phyloP scores from a whole-genome alignment of 2,797 vertebrate species.

The Graptemys geographica region DNA sequence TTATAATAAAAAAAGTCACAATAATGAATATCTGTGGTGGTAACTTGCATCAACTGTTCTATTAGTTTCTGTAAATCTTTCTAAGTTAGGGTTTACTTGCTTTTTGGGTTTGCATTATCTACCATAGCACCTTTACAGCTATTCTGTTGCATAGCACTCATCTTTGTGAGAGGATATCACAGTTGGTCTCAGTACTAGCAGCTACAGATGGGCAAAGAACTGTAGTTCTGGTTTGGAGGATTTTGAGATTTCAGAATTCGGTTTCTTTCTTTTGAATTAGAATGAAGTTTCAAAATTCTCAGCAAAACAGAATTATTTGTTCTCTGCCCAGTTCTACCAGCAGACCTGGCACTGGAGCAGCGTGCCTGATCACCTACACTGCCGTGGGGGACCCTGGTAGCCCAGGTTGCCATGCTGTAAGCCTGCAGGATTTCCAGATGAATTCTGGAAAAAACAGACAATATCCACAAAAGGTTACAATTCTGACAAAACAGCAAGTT shows the following conservation, averaged over 20 bases:
- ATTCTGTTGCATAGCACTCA: not conserved
- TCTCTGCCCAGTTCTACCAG: not conserved
- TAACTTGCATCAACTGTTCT: not conserved
- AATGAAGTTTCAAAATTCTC: not conserved
- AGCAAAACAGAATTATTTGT: not conserved
- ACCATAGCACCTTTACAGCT: not conserved
- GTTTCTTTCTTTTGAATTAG: not conserved
- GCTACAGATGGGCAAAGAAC: not conserved
- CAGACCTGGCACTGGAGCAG: not conserved
- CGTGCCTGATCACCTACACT: not conserved
- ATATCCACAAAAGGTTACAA: not conserved
- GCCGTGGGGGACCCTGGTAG: not conserved
- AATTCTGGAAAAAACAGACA: not conserved
- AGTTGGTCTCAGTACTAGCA: not conserved
- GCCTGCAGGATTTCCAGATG: not conserved
- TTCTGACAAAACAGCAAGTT: not conserved
- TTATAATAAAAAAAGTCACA: not conserved
- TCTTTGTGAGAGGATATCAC: too few relatives aligned
- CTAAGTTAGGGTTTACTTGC: not conserved
- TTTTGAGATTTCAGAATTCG: not conserved
- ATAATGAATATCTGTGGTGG: not conserved
- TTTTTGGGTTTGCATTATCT: not conserved
- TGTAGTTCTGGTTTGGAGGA: not conserved
- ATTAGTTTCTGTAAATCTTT: not conserved
- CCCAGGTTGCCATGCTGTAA: not conserved